These are phyloP conservation scores for Threskiornis aethiopicus DNA, from an alignment of 2,797 vertebrate genomes.

Conservation along the genomic window DNA sequence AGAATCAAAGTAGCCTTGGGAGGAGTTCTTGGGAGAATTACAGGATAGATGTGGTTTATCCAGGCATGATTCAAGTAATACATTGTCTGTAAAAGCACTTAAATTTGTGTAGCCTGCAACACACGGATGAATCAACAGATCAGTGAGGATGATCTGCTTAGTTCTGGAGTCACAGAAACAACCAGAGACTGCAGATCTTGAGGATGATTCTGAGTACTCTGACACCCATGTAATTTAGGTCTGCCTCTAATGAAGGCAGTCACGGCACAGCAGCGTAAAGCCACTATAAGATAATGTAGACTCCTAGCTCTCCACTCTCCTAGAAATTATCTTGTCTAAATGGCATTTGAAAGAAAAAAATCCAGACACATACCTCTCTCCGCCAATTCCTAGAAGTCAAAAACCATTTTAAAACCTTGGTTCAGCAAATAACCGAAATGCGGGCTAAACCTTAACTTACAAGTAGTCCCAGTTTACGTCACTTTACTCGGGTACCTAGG, in stretches of 20 bases:
- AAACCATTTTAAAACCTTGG: neutral
- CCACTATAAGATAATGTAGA: neutral
- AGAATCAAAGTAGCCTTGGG: neutral
- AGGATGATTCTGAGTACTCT: neutral
- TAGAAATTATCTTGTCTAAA: neutral
- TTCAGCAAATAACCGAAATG: neutral
- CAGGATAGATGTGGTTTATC: neutral
- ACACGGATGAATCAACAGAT: neutral
- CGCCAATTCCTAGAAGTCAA: neutral
- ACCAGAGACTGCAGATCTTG: neutral
- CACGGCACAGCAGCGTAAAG: neutral
- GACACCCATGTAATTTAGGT: neutral
- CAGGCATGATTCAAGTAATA: neutral
- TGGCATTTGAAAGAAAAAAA: neutral
- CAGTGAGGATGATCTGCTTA: neutral
- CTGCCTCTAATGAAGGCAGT: neutral
- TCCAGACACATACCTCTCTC: neutral
- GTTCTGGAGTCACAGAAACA: neutral
- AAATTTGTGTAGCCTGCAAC: neutral
- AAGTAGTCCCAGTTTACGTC: neutral
- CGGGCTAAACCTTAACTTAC: rapidly evolving
- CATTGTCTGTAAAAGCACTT: neutral
- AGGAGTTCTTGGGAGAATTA: neutral
- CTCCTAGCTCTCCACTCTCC: neutral
- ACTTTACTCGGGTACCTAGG: neutral